phyloP scores from a whole-genome alignment of 2,797 vertebrate genomes.

The Alectoris magna region DNA sequence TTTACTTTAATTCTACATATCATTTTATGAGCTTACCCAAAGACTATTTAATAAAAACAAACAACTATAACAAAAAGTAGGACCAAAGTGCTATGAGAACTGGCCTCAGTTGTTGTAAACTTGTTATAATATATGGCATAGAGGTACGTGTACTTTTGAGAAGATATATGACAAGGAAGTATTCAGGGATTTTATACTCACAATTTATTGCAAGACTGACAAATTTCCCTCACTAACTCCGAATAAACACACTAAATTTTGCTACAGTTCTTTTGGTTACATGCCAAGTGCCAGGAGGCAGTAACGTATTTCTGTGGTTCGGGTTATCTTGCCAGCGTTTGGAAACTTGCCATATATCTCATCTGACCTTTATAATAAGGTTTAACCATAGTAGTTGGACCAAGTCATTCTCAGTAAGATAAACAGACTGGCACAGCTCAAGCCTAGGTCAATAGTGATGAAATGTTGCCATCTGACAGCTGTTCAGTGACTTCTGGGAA shows the following conservation, averaged over 20 bases:
- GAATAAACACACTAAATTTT: slow-evolving; percentile 19
- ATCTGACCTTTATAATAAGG: slow-evolving; percentile 5
- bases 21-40: neutral
- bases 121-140: neutral
- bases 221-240: slow-evolving; percentile 18
- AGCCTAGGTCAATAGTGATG: neutral
- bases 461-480: neutral
- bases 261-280: neutral
- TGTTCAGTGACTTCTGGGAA: slow-evolving; percentile 27
- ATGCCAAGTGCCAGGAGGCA: neutral
- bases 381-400: slow-evolving; percentile 12
- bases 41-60: neutral
- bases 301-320: neutral
- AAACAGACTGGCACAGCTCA: neutral
- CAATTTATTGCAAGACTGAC: neutral
- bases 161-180: neutral
- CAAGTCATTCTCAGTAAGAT: neutral
- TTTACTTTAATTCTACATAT: neutral
- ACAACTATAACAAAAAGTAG: neutral
- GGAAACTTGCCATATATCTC: neutral
- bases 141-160: neutral
- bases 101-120: neutral
- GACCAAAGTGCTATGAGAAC: neutral
- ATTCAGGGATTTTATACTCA: neutral
- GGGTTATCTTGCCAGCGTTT: neutral